Conservation (phyloP, 37 sponge, comb jelly and placozoan genomes). For the Geodia barretti region DNA sequence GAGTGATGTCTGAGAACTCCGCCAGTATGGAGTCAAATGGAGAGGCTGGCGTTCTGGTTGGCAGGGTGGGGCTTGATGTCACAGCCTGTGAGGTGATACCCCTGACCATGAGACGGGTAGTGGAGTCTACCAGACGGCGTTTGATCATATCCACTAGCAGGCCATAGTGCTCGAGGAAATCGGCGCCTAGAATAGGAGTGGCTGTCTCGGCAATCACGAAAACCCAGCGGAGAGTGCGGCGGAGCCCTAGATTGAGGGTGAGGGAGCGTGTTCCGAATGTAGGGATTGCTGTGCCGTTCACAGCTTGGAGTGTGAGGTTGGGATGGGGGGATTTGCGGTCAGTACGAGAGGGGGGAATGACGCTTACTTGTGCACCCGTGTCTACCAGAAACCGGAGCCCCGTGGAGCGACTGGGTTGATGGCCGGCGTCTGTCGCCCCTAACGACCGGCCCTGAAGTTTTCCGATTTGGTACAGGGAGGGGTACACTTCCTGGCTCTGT, state of each 20-base stretch:
- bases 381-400: constrained; percentile 40
- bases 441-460: constrained; percentile 67
- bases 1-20: constrained; percentile 1
- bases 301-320: constrained; percentile 25
- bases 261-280: constrained; percentile 22
- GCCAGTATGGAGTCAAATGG: constrained; percentile 1
- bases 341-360: constrained; percentile 42
- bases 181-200: constrained; percentile 41
- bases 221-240: constrained; percentile 38
- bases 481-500: constrained; percentile 46
- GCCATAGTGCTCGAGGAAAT: constrained; percentile 37
- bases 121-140: constrained; percentile 9
- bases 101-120: not conserved
- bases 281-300: constrained; percentile 24
- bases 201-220: constrained; percentile 43
- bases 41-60: not conserved
- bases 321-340: not conserved
- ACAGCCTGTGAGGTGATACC: not conserved
- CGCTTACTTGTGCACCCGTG: constrained; percentile 52
- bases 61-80: constrained; percentile 18
- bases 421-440: constrained; percentile 61
- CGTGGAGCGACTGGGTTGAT: constrained; percentile 31
- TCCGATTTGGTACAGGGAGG: constrained; percentile 40
- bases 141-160: constrained; percentile 23
- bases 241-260: constrained; percentile 48